These are phyloP conservation scores for Hydrotaea diabolus DNA, from an alignment of 2,888 invertebrate species.

Conservation along the genomic window DNA sequence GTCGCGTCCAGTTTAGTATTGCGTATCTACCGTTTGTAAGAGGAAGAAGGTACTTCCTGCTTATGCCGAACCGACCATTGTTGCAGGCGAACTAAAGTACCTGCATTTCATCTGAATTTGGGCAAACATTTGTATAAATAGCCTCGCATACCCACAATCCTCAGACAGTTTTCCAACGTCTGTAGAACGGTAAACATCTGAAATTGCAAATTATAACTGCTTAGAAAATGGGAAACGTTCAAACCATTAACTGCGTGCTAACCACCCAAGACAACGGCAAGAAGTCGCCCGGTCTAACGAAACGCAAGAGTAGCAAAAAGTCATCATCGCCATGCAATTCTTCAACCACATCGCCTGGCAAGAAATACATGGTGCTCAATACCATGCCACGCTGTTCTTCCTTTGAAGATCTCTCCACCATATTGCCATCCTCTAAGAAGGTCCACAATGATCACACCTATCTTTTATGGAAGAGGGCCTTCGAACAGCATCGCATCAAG, in stretches of 20 bases:
- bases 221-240: conserved; percentile 40
- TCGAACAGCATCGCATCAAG: conserved; percentile 20
- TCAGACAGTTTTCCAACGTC: background rate
- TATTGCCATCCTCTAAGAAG: conserved; percentile 22
- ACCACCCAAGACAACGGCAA: conserved; percentile 13
- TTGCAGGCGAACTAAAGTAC: too few species aligned
- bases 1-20: too few species aligned
- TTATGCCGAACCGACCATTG: background rate
- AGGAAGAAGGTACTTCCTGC: conserved; percentile 4
- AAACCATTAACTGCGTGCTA: conserved; percentile 26
- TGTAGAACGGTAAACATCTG: conserved; percentile 34
- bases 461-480: conserved; percentile 34
- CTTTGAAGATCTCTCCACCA: conserved; percentile 15
- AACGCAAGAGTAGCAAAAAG: conserved; percentile 28
- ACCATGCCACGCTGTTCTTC: conserved; percentile 45
- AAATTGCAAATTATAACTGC: background rate
- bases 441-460: conserved; percentile 35
- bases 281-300: conserved; percentile 24
- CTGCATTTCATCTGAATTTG: background rate
- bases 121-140: background rate
- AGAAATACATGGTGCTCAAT: background rate
- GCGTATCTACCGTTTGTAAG: too few species aligned
- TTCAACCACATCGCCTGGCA: background rate
- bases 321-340: background rate
- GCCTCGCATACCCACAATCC: background rate